Conservation (phyloP, 1,140 invertebrate genomes). For the Brachystomella parvula region DNA sequence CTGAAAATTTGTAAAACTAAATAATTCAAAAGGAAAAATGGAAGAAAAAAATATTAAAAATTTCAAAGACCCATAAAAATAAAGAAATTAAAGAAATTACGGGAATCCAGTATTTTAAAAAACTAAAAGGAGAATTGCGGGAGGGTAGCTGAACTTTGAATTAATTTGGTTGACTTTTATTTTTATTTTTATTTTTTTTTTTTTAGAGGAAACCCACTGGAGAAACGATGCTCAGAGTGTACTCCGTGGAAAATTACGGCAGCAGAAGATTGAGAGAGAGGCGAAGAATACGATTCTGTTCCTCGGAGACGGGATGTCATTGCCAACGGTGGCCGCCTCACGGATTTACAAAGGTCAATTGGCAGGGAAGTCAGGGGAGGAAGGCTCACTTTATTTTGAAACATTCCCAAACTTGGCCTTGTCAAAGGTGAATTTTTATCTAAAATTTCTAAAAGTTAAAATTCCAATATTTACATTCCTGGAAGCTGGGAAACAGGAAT, state of each 20-base stretch:
- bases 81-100: no score
- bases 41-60: no score
- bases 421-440: constrained; percentile 48
- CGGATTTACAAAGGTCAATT: constrained; percentile 50
- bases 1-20: no score
- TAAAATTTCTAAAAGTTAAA: constrained; percentile 46
- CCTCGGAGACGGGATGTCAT: constrained; percentile 67
- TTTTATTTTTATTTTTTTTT: no score
- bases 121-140: no score
- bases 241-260: neutral
- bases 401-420: constrained; percentile 62
- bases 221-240: neutral
- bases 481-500: neutral
- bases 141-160: no score
- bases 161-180: no score
- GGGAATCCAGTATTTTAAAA: no score
- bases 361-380: constrained; percentile 47
- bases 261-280: constrained; percentile 1
- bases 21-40: no score
- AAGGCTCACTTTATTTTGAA: constrained; percentile 61
- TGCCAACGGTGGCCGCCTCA: constrained; percentile 46
- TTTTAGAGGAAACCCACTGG: neutral
- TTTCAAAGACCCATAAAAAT: no score
- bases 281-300: constrained; percentile 67
- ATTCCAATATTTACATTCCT: neutral